A percentile compares a stretch with the other conserved stretches of the same genome.
Conservation (phyloP, 2,888 invertebrate genomes). For the Lobophora halterata region DNA sequence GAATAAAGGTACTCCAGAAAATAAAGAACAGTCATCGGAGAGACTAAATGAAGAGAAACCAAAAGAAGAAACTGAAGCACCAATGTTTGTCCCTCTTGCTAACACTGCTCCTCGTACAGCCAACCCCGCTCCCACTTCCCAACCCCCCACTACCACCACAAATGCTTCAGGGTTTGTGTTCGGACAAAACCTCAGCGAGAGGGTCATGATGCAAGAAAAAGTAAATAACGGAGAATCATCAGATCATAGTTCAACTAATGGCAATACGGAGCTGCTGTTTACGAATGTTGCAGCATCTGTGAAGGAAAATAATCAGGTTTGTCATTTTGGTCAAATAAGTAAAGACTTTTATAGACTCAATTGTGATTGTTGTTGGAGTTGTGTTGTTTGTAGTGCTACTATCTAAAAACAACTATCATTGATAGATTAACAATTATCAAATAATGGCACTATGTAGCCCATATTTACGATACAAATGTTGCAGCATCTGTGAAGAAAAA, state of each 20-base stretch:
- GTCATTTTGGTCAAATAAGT: no score
- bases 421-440: no score
- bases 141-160: slow-evolving; percentile 62
- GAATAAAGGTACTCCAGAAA: slow-evolving; percentile 39
- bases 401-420: no score
- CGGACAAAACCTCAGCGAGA: slow-evolving; percentile 93
- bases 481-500: no score
- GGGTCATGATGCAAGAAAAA: slow-evolving; percentile 85
- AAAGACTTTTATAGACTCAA: no score
- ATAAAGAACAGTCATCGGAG: slow-evolving; percentile 45
- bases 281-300: slow-evolving; percentile 84
- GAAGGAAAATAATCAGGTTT: slow-evolving; percentile 68
- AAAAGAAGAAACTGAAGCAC: slow-evolving; percentile 56
- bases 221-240: slow-evolving; percentile 72
- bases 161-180: slow-evolving; percentile 88
- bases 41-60: slow-evolving; percentile 53
- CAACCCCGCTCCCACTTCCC: slow-evolving; percentile 76
- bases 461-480: no score
- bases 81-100: slow-evolving; percentile 71
- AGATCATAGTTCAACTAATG: slow-evolving; percentile 75
- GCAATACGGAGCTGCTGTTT: slow-evolving; percentile 86
- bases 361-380: neutral
- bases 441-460: no score
- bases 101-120: slow-evolving; percentile 55
- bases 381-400: neutral